Percentiles rank a stretch among this genome's conserved stretches.
Conservation (phyloP, 2,113 vertebrate genomes). For the Pterocles gutturalis region DNA sequence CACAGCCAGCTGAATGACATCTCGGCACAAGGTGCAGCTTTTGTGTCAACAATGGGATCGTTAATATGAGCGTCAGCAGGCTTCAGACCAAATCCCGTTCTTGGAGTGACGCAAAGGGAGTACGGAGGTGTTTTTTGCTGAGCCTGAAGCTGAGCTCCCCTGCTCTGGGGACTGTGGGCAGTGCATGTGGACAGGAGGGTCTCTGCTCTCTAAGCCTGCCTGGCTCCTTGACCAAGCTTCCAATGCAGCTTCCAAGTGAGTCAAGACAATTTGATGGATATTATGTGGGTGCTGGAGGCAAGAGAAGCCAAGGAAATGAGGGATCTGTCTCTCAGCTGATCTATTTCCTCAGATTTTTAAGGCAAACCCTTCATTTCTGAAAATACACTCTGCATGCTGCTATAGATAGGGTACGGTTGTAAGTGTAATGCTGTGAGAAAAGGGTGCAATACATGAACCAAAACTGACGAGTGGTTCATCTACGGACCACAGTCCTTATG, state of each 20-base stretch:
- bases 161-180: background rate
- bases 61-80: background rate
- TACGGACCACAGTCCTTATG: background rate
- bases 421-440: background rate
- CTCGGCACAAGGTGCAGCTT: background rate
- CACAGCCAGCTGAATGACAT: background rate
- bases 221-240: conserved; percentile 6
- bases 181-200: background rate
- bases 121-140: background rate
- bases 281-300: conserved; percentile 13
- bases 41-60: background rate
- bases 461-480: background rate
- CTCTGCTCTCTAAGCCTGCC: conserved; percentile 23
- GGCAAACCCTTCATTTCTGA: conserved; percentile 1
- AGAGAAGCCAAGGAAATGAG: conserved; percentile 25
- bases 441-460: background rate
- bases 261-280: conserved; percentile 7
- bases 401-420: background rate
- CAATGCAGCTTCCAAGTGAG: background rate
- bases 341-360: background rate
- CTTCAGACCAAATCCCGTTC: background rate
- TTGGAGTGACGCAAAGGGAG: background rate
- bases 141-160: background rate
- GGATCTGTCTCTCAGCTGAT: conserved; percentile 17
- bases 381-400: background rate